phyloP scores from a whole-genome alignment of 2,888 invertebrate genomes.

The Microctonus hyperodae region DNA sequence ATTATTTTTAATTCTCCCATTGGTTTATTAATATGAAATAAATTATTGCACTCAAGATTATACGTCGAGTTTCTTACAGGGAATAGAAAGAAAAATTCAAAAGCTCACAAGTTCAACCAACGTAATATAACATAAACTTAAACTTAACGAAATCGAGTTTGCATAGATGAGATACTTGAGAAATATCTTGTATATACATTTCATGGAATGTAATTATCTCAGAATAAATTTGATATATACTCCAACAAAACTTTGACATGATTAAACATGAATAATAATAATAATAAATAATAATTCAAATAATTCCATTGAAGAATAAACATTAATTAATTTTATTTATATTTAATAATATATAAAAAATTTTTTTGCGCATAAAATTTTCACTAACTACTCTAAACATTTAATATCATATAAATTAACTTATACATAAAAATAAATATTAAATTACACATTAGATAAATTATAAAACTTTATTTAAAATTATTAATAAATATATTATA shows the following conservation, averaged over 20 bases:
- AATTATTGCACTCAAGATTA: too few relatives aligned
- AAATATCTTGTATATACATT: neutral
- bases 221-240: neutral
- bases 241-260: neutral
- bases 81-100: neutral
- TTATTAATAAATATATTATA: too few relatives aligned
- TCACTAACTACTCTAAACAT: too few relatives aligned
- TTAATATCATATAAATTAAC: too few relatives aligned
- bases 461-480: too few relatives aligned
- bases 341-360: neutral
- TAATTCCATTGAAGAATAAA: neutral
- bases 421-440: too few relatives aligned
- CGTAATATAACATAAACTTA: neutral
- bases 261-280: neutral
- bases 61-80: neutral
- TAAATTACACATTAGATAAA: too few relatives aligned
- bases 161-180: neutral
- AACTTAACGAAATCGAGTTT: neutral
- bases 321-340: neutral
- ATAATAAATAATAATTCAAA: neutral
- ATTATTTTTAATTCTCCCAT: neutral
- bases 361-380: neutral
- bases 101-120: neutral
- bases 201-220: neutral
- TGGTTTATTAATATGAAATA: neutral